Conservation (phyloP, 2,888 invertebrate genomes). For the Thereva unica region DNA sequence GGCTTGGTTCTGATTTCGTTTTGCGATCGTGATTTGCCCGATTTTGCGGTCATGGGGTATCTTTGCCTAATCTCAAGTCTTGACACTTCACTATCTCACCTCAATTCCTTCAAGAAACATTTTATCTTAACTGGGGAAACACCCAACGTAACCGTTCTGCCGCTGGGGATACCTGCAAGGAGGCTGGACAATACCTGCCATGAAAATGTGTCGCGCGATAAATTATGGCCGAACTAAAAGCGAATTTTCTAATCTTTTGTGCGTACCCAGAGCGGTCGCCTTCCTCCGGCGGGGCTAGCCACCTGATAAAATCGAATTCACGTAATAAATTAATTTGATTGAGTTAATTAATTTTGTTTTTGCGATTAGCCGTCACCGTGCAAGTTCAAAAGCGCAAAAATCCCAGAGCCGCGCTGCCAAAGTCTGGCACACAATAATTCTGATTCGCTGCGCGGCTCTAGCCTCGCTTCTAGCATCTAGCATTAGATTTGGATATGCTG, state of each 20-base stretch:
- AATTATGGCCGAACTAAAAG: constrained; percentile 8
- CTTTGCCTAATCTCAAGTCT: not conserved
- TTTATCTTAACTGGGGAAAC: not conserved
- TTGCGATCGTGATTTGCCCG: not conserved
- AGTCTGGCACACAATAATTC: not conserved
- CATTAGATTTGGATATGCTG: too few relatives aligned
- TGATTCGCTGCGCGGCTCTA: too few relatives aligned
- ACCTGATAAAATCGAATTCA: constrained; percentile 40
- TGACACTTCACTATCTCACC: too few relatives aligned
- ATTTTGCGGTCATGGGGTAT: not conserved
- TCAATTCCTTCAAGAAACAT: not conserved
- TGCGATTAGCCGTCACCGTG: constrained; percentile 21
- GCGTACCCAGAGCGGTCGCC: not conserved
- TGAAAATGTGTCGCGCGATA: constrained; percentile 23
- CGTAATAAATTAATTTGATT: constrained; percentile 41
- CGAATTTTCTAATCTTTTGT: constrained; percentile 13
- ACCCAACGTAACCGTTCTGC: constrained; percentile 8
- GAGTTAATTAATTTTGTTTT: constrained; percentile 40
- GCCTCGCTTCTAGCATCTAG: too few relatives aligned
- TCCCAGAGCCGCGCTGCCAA: too few relatives aligned
- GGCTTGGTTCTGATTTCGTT: not conserved
- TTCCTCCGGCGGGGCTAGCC: constrained; percentile 11
- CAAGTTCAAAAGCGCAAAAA: too few relatives aligned
- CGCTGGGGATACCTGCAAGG: not conserved
- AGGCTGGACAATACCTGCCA: constrained; percentile 14